These are phyloP conservation scores for Abrostola tripartita DNA, from an alignment of 2,888 invertebrate genomes.

Conservation along the genomic window DNA sequence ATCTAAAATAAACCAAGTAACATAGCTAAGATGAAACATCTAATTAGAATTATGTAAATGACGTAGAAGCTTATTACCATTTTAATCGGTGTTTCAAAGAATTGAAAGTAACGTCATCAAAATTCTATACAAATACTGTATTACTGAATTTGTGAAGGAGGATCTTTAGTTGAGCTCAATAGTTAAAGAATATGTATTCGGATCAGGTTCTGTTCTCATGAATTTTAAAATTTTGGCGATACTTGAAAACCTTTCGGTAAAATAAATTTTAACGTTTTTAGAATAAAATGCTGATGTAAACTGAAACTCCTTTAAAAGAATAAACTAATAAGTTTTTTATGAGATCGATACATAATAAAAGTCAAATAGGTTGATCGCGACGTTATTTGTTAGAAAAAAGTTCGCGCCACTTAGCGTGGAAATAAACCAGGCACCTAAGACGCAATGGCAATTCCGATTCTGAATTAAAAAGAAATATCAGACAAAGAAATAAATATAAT, in stretches of 20 bases:
- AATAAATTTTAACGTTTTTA: conserved; percentile 22
- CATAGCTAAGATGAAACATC: conserved; percentile 19
- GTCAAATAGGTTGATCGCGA: no score
- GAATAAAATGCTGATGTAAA: conserved; percentile 20
- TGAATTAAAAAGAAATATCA: no score
- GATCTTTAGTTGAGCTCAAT: conserved; percentile 33
- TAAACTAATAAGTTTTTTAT: background rate
- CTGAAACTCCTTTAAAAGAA: background rate
- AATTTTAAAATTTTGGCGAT: conserved; percentile 48
- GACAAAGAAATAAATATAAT: no score
- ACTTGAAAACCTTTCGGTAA: conserved; percentile 11
- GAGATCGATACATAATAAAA: no score
- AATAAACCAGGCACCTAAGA: no score
- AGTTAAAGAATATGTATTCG: conserved; percentile 45
- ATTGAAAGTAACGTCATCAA: conserved; percentile 26
- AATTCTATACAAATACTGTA: conserved; percentile 33
- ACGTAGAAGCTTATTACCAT: conserved; percentile 29
- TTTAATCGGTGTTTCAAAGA: conserved; percentile 28
- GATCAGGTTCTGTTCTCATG: conserved; percentile 36
- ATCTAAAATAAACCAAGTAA: background rate
- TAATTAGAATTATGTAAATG: conserved; percentile 28
- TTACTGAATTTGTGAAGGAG: conserved; percentile 32
- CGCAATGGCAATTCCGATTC: no score
- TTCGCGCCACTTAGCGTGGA: no score
- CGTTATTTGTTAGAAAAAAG: no score